Evolutionary conservation across 2,888 invertebrate genomes (phyloP).

Genomic region (Barypeithes pellucidus): DNA sequence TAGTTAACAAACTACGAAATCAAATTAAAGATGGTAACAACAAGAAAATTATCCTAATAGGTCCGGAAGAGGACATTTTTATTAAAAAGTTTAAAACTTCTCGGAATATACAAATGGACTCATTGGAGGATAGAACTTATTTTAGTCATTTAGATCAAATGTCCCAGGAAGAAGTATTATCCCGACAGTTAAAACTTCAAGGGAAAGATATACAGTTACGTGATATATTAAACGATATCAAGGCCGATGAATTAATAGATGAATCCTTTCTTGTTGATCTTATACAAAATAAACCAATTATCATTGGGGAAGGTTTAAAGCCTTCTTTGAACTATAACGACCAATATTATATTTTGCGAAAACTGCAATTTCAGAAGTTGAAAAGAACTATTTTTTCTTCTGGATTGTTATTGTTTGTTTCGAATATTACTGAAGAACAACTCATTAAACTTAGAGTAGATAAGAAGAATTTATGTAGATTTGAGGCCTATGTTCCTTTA

Average conservation of each 20-base stretch:
- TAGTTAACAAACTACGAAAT: neutral
- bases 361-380: slow-evolving; percentile 1
- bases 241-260: neutral
- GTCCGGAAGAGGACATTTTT: neutral
- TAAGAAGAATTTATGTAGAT: no score
- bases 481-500: neutral
- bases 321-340: neutral
- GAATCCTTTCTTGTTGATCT: neutral
- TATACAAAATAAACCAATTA: neutral
- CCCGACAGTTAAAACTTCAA: slow-evolving; percentile 15
- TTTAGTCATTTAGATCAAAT: slow-evolving; percentile 9
- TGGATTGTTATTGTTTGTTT: neutral
- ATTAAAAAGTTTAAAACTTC: slow-evolving; percentile 3
- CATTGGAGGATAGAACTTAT: neutral
- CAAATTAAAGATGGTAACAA: neutral
- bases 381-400: neutral
- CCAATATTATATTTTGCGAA: neutral
- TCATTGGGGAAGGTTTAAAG: neutral
- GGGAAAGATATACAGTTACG: neutral
- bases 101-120: neutral
- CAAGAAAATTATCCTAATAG: slow-evolving; percentile 23
- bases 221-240: neutral
- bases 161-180: slow-evolving; percentile 25
- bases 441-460: neutral
- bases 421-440: neutral